A percentile compares a stretch with the other conserved stretches of the same genome.
Conservation (phyloP, 2,797 vertebrate species). For the Peromyscus attwateri region DNA sequence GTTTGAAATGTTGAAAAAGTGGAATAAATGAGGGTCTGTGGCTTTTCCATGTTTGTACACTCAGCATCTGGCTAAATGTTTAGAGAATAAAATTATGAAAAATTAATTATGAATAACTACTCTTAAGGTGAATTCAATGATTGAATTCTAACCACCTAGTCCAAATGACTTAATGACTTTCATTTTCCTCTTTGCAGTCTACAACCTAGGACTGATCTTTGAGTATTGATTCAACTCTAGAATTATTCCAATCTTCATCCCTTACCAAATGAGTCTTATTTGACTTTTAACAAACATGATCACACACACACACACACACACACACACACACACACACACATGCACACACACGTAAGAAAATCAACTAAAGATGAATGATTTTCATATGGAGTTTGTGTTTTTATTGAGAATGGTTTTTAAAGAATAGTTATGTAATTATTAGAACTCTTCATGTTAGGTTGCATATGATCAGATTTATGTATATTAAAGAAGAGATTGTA, state of each 20-base stretch:
- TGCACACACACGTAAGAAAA: background rate
- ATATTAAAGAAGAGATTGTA: background rate
- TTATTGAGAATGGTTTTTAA: background rate
- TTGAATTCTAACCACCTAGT: background rate
- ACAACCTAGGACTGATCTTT: constrained; percentile 2
- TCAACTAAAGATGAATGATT: background rate
- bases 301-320: background rate
- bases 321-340: background rate
- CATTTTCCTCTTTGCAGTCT: background rate
- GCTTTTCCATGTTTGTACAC: constrained; percentile 7
- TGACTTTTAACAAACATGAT: constrained; percentile 46
- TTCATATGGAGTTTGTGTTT: background rate
- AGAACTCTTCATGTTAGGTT: background rate
- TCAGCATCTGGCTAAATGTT: constrained; percentile 1
- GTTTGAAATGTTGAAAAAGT: constrained; percentile 60
- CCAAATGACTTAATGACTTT: constrained; percentile 13
- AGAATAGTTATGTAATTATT: background rate
- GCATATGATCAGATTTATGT: background rate
- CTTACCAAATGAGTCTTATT: constrained; percentile 7
- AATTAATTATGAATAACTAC: background rate
- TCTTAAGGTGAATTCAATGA: background rate
- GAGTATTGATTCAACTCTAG: constrained; percentile 36
- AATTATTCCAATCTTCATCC: constrained; percentile 8
- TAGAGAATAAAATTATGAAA: constrained; percentile 56
- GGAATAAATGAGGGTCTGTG: background rate